These are phyloP conservation scores for Holocentrus rufus DNA, from an alignment of 2,797 vertebrate species.

Conservation along the genomic window DNA sequence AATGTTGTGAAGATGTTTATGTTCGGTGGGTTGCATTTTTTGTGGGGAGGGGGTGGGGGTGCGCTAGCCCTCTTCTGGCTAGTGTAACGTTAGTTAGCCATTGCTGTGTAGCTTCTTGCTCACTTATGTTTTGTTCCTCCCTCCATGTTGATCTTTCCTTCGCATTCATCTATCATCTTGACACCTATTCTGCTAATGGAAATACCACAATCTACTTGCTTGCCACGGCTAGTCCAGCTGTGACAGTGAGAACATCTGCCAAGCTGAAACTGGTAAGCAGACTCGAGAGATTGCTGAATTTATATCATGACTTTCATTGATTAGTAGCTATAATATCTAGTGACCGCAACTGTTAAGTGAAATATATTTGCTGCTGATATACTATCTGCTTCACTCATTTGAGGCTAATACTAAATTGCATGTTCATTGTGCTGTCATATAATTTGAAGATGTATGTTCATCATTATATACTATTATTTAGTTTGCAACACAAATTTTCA, in stretches of 20 bases:
- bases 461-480: background rate
- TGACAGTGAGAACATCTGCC: background rate
- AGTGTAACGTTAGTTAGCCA: constrained; percentile 47
- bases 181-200: constrained; percentile 24
- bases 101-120: constrained; percentile 45
- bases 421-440: background rate
- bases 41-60: too few relatives aligned
- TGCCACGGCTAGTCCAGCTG: background rate
- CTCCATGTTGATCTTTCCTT: constrained; percentile 55
- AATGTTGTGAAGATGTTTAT: background rate
- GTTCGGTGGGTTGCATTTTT: background rate
- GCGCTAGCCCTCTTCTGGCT: background rate
- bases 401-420: background rate
- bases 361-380: too few relatives aligned
- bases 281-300: background rate
- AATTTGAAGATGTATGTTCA: background rate
- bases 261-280: background rate
- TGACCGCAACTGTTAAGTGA: too few relatives aligned
- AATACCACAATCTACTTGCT: background rate
- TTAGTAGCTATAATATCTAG: too few relatives aligned
- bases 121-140: constrained; percentile 48
- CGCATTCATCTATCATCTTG: constrained; percentile 46
- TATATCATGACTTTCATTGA: too few relatives aligned
- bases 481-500: background rate
- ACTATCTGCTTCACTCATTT: too few relatives aligned